Conservation (phyloP, 2,797 vertebrate genomes). For the Chelonia mydas region DNA sequence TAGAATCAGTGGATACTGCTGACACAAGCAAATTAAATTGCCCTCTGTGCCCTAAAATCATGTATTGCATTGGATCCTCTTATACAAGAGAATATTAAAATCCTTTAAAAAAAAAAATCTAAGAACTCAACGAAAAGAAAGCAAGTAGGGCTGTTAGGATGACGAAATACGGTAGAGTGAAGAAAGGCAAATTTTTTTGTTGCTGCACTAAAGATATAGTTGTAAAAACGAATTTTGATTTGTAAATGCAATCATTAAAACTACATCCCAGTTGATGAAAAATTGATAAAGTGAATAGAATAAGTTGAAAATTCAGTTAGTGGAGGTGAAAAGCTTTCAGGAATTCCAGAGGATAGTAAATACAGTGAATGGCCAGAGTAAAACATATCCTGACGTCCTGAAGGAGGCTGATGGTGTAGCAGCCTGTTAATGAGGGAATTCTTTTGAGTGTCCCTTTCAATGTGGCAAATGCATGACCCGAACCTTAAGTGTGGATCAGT, state of each 20-base stretch:
- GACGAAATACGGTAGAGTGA: background rate
- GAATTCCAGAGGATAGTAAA: background rate
- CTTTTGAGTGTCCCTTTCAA: background rate
- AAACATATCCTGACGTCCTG: too few species aligned
- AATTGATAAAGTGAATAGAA: background rate
- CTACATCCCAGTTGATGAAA: background rate
- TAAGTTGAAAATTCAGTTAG: background rate
- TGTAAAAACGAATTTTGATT: slow-evolving; percentile 8
- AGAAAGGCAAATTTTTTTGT: background rate
- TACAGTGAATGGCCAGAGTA: too few species aligned
- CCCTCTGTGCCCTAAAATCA: slow-evolving; percentile 24
- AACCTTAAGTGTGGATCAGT: background rate
- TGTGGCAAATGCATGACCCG: background rate
- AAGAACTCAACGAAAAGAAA: background rate
- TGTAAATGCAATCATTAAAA: background rate
- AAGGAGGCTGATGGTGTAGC: background rate
- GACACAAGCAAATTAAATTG: slow-evolving; percentile 8
- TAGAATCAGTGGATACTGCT: background rate
- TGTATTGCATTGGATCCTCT: background rate
- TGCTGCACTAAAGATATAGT: background rate
- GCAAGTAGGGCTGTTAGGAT: background rate
- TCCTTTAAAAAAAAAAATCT: slow-evolving; percentile 3
- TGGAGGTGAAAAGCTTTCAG: background rate
- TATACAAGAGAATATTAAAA: background rate
- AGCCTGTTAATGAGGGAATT: background rate